Percentiles rank a stretch among this genome's conserved stretches.
phyloP scores from a whole-genome alignment of 2,113 vertebrate genomes.

The Tiliqua scincoides region DNA sequence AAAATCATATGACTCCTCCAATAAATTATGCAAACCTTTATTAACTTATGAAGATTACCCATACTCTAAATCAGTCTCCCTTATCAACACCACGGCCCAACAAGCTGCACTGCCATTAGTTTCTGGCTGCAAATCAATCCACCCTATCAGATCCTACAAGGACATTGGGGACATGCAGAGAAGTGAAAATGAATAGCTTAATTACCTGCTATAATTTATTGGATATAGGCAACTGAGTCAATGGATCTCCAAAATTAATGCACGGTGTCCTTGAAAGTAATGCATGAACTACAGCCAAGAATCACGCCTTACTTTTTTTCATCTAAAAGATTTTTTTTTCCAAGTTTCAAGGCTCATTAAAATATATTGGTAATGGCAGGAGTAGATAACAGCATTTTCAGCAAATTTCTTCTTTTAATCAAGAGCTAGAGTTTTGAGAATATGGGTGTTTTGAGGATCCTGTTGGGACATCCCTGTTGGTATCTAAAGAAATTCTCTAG shows the following conservation, averaged over 20 bases:
- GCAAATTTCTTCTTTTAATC: not conserved
- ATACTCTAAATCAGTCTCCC: not conserved
- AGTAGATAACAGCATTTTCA: not conserved
- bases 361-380: not conserved
- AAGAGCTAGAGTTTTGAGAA: not conserved
- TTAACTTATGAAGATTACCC: slow-evolving; percentile 1
- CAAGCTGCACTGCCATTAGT: not conserved
- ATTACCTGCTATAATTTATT: slow-evolving; percentile 65
- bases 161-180: slow-evolving; percentile 35
- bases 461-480: not conserved
- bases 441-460: not conserved
- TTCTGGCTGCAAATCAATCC: slow-evolving; percentile 29
- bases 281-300: slow-evolving; percentile 36
- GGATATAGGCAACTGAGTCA: slow-evolving; percentile 58
- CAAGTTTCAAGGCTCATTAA: slow-evolving; percentile 6
- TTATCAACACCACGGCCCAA: not conserved
- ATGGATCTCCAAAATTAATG: slow-evolving; percentile 56
- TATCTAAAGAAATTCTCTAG: not conserved
- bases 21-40: slow-evolving; percentile 3
- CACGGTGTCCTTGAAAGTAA: slow-evolving; percentile 43
- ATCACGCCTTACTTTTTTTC: not conserved
- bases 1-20: not conserved
- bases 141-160: slow-evolving; percentile 37
- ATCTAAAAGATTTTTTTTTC: slow-evolving; percentile 8
- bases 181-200: slow-evolving; percentile 62